These are phyloP conservation scores for Rallus crepitans DNA, from an alignment of 2,797 vertebrate species.

Conservation along the genomic window DNA sequence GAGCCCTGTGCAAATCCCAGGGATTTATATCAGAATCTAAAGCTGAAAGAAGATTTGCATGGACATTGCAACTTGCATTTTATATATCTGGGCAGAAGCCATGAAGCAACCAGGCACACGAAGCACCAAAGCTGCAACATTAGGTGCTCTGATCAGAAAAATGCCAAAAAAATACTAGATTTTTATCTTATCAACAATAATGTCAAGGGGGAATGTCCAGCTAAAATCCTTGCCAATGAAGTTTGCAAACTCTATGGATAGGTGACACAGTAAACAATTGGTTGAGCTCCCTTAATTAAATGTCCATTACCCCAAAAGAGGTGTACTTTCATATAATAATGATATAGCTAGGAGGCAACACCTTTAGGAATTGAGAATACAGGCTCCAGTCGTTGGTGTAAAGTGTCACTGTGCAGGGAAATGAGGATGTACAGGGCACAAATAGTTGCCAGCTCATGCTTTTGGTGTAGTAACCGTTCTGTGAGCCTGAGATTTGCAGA, in stretches of 20 bases:
- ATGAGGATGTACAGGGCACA: not conserved
- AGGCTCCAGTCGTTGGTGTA: rapidly evolving
- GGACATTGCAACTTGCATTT: not conserved
- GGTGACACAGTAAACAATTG: not conserved
- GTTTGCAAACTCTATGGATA: not conserved
- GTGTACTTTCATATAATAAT: not conserved
- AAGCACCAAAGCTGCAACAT: not conserved
- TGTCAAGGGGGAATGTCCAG: not conserved
- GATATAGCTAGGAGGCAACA: not conserved
- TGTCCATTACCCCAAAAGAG: not conserved
- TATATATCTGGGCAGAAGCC: not conserved
- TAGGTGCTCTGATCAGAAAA: not conserved
- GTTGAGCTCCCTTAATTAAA: not conserved
- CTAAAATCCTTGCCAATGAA: not conserved
- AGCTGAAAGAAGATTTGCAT: not conserved
- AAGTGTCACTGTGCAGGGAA: not conserved
- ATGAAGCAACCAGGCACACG: not conserved
- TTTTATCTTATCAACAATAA: not conserved
- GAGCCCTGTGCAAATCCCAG: not conserved
- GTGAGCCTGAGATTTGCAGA: not conserved
- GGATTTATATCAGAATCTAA: constrained; percentile 13
- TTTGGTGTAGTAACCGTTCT: not conserved
- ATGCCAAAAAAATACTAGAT: not conserved
- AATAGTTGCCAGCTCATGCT: not conserved
- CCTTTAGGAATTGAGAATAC: not conserved